A percentile compares a stretch with the other conserved stretches of the same genome.
Evolutionary conservation across 2,113 vertebrate species (phyloP).

Genomic region (Dicerorhinus sumatrensis): DNA sequence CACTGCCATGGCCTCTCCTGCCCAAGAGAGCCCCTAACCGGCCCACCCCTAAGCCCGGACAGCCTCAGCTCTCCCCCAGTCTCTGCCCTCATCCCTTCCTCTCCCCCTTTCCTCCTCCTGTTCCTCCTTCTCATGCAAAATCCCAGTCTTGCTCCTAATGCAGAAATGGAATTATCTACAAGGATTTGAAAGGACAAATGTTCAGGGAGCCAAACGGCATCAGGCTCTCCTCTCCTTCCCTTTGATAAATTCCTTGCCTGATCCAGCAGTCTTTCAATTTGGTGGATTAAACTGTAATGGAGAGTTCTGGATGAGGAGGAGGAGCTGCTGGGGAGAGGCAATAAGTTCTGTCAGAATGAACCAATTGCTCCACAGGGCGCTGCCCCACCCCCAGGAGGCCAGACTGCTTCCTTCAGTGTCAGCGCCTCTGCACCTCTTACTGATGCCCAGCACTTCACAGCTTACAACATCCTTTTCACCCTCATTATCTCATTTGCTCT

Average conservation of each 20-base stretch:
- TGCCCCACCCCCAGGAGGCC: not conserved
- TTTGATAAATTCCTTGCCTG: slow-evolving; percentile 60
- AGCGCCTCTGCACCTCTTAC: not conserved
- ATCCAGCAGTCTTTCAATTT: slow-evolving; percentile 65
- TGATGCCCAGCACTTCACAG: not conserved
- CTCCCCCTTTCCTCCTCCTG: not conserved
- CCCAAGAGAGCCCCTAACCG: not conserved
- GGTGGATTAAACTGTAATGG: slow-evolving; percentile 54
- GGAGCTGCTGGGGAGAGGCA: not conserved
- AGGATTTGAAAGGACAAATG: slow-evolving; percentile 67
- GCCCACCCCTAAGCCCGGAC: not conserved
- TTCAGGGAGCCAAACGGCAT: slow-evolving; percentile 52
- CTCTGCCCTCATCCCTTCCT: not conserved
- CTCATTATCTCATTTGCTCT: not conserved
- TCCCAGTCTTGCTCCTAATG: not conserved
- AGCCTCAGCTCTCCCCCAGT: not conserved
- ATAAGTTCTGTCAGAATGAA: not conserved
- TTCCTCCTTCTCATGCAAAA: slow-evolving; percentile 29
- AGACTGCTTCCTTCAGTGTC: not conserved
- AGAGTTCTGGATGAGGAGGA: not conserved
- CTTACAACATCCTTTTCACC: not conserved
- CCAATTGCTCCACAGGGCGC: not conserved
- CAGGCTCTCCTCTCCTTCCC: not conserved
- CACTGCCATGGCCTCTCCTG: not conserved
- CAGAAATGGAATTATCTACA: slow-evolving; percentile 48